Percentiles rank a stretch among this genome's conserved stretches.
phyloP scores from a whole-genome alignment of 2,888 invertebrate genomes.

The Chrysolina haemoptera region DNA sequence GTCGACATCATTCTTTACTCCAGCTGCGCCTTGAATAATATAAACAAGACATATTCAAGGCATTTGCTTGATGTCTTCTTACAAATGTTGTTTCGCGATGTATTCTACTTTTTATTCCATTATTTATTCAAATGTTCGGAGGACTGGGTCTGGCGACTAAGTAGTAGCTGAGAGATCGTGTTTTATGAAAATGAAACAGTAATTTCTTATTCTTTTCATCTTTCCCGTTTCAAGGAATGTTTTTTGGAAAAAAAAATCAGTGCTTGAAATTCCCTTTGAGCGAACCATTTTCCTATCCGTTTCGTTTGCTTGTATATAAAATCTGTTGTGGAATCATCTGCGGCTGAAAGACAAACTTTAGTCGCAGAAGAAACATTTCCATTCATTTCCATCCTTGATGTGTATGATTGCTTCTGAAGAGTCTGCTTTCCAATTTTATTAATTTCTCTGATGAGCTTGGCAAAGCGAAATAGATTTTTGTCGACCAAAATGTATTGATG shows the following conservation, averaged over 20 bases:
- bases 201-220: conserved; percentile 7
- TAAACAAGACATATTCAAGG: neutral
- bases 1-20: too few species aligned
- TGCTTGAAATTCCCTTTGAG: conserved; percentile 6
- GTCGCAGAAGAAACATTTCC: too few species aligned
- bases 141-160: neutral
- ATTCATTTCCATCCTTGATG: too few species aligned
- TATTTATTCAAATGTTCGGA: neutral
- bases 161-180: neutral
- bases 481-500: too few species aligned
- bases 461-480: too few species aligned
- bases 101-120: neutral
- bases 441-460: too few species aligned
- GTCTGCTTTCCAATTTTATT: too few species aligned
- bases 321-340: too few species aligned
- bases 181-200: neutral
- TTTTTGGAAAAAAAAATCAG: neutral
- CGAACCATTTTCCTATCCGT: neutral
- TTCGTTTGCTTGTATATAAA: too few species aligned
- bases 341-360: too few species aligned
- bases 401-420: too few species aligned
- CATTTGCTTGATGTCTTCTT: neutral
- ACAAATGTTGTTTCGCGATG: neutral
- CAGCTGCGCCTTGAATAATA: neutral
- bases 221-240: neutral